A percentile compares a stretch with the other conserved stretches of the same genome.
phyloP scores from a whole-genome alignment of 2,888 invertebrate species.

The Agrochola litura region DNA sequence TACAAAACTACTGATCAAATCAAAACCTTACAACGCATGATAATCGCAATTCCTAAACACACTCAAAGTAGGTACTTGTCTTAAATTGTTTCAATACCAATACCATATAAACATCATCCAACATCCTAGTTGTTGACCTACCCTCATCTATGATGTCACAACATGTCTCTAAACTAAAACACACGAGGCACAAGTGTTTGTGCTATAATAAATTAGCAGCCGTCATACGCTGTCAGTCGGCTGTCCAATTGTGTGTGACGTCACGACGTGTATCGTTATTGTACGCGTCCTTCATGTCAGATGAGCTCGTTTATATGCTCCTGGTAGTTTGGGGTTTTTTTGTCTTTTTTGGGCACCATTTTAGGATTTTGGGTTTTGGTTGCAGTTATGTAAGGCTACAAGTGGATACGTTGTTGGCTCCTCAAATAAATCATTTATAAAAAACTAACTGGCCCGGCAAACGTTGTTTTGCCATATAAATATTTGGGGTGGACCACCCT shows the following conservation, averaged over 20 bases:
- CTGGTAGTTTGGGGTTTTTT: conserved; percentile 19
- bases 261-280: conserved; percentile 39
- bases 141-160: conserved; percentile 16
- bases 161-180: conserved; percentile 19
- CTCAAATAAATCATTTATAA: too few relatives aligned
- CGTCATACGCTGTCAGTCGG: conserved; percentile 60
- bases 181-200: conserved; percentile 41
- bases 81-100: not conserved
- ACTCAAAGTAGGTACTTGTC: not conserved
- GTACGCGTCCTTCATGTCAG: conserved; percentile 17
- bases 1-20: not conserved
- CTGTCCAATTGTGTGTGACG: conserved; percentile 61
- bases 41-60: not conserved
- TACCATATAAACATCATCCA: not conserved
- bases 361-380: not conserved
- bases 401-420: not conserved
- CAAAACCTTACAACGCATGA: not conserved
- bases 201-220: conserved; percentile 58
- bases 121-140: not conserved
- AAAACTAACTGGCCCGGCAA: not conserved
- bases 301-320: conserved; percentile 23
- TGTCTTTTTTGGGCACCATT: not conserved
- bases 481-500: too few relatives aligned
- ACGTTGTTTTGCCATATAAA: too few relatives aligned
- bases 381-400: not conserved